phyloP scores from a whole-genome alignment of 2,888 invertebrate species.

The Micropterix aruncella region DNA sequence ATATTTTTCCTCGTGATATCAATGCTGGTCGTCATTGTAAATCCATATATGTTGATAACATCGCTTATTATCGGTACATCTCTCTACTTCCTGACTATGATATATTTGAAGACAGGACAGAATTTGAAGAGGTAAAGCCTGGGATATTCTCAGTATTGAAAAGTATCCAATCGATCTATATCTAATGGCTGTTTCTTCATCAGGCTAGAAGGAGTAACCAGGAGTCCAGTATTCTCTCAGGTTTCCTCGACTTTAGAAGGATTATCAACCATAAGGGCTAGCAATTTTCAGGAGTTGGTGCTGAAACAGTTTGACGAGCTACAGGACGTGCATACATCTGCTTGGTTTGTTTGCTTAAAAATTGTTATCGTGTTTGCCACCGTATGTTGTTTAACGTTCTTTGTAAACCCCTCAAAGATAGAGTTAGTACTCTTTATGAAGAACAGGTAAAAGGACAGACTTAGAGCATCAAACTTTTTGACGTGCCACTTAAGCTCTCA shows the following conservation, averaged over 20 bases:
- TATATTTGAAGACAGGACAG: slow-evolving; percentile 46
- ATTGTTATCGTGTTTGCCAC: too few species aligned
- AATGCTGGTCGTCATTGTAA: slow-evolving; percentile 40
- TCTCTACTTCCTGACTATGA: slow-evolving; percentile 36
- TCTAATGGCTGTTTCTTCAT: slow-evolving; percentile 3
- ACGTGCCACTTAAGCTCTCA: too few species aligned
- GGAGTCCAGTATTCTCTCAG: slow-evolving; percentile 76
- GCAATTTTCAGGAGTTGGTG: slow-evolving; percentile 50
- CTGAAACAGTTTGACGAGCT: slow-evolving; percentile 49
- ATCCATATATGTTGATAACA: slow-evolving; percentile 39
- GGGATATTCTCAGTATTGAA: not conserved
- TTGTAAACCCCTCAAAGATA: too few species aligned
- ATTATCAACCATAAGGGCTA: slow-evolving; percentile 62
- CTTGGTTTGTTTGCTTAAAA: slow-evolving; percentile 35
- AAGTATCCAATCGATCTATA: slow-evolving; percentile 1
- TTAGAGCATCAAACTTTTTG: too few species aligned
- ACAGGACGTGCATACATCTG: slow-evolving; percentile 49
- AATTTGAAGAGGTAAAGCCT: slow-evolving; percentile 38
- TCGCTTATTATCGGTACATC: slow-evolving; percentile 38
- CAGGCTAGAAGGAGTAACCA: slow-evolving; percentile 40
- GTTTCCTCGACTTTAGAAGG: slow-evolving; percentile 68
- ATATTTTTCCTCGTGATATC: slow-evolving; percentile 38
- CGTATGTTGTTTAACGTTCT: too few species aligned
- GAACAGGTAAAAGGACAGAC: too few species aligned
- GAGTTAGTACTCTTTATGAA: too few species aligned